Evolutionary conservation across 2,888 invertebrate species (phyloP), one percentile per base, ranked within the genome.

Genomic region (Napeogenes inachia): DNA sequence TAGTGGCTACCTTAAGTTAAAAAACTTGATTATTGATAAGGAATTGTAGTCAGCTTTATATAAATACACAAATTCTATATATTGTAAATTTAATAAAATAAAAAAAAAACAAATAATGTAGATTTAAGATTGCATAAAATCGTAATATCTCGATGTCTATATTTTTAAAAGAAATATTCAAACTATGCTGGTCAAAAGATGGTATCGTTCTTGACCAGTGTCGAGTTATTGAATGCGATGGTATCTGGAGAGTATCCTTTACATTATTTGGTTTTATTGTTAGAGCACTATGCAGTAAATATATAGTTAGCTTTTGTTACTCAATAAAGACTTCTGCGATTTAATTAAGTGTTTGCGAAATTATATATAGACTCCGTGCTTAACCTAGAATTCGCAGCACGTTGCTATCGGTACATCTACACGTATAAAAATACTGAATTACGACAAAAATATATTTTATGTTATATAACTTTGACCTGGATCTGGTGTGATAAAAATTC

Each of bases 21-120:
- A 79, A 78, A 82, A 76, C 81, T 81, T 84, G 82, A 83, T 82
- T 82, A 80, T 77, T 73, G 74, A 79, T 77, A 42, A 61, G 60
- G 63, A 60, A 54, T 61, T 61, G 30, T 47, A 30, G n/a, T 12
- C 33, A 38, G 42, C 42, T 42, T 10, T 42, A 50, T 50, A 30
- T 30, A 50, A 4, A 30, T 30, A 30, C 30, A 30, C 30, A 30
- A 30, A 5, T 21, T 12, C 10, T 10, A 42, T 42, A 42, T 42
- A 42, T 42, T 42, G 42, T 2, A 3, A 42, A 42, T 10, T 8
- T 42, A 10, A 42, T 42, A 42, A 42, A 8, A 10, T 6, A 10
- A 50, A 10, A 30, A 50, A 30, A 10, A 50, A 30, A 30, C 50
- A 30, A 2, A 5, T 8, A 30, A 8, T 50, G 21, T 3, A 21